phyloP scores from a whole-genome alignment of 2,797 vertebrate genomes.

The Onychomys torridus region DNA sequence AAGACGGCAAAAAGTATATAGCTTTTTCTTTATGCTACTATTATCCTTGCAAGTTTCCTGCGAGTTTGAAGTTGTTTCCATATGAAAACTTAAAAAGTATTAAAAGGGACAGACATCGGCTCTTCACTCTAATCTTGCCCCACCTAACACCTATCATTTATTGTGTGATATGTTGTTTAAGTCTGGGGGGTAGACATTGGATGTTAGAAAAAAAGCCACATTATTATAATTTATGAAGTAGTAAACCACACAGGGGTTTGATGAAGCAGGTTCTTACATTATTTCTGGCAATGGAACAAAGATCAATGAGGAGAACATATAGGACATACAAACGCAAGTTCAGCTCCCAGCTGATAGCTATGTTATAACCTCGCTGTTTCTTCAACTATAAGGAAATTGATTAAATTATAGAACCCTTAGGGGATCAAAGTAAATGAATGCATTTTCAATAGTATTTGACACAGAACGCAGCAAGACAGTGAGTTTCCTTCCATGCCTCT shows the following conservation, averaged over 20 bases:
- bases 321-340: neutral
- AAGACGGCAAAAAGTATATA: neutral
- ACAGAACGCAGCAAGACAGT: neutral
- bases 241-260: neutral
- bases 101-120: neutral
- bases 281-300: neutral
- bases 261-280: neutral
- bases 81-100: neutral
- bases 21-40: neutral
- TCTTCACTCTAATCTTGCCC: neutral
- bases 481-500: neutral
- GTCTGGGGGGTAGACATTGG: too few species aligned
- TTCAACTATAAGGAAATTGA: neutral
- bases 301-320: neutral
- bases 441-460: neutral
- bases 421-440: neutral
- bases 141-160: neutral
- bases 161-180: neutral
- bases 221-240: neutral
- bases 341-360: neutral
- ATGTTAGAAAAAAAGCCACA: neutral
- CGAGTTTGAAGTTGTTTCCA: constrained; percentile 34
- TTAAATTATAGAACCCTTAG: neutral
- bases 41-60: neutral
- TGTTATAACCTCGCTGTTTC: neutral